A percentile compares a stretch with the other conserved stretches of the same genome.
These are phyloP conservation scores for Gadopsis bispinosus DNA, from an alignment of 2,797 vertebrate genomes.

Conservation along the genomic window DNA sequence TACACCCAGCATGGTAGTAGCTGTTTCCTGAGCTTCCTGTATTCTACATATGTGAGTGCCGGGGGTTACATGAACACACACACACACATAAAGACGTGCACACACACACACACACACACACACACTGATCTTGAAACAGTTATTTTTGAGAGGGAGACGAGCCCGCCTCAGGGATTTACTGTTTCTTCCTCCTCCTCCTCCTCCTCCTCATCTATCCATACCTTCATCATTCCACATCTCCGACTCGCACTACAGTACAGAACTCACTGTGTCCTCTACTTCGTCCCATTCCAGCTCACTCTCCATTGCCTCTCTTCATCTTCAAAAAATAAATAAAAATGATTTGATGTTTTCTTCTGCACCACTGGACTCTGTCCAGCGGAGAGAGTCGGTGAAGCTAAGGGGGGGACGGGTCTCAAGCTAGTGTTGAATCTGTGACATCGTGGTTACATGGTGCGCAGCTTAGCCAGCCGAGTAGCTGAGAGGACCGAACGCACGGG, in stretches of 20 bases:
- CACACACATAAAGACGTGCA: not conserved
- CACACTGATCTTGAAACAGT: slow-evolving; percentile 29
- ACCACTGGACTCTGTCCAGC: slow-evolving; percentile 37
- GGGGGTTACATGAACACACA: no score
- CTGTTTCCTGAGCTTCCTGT: slow-evolving; percentile 60
- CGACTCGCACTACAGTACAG: slow-evolving; percentile 8
- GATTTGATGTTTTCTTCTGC: slow-evolving; percentile 39
- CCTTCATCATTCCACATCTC: slow-evolving; percentile 39
- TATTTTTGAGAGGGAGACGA: slow-evolving; percentile 37
- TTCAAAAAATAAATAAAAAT: not conserved
- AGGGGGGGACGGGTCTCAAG: not conserved
- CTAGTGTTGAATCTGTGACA: slow-evolving; percentile 26
- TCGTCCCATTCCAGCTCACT: slow-evolving; percentile 16
- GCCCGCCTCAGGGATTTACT: slow-evolving; percentile 34
- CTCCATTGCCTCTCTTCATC: slow-evolving; percentile 37
- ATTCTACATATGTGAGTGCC: slow-evolving; percentile 27
- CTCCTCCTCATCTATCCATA: slow-evolving; percentile 43
- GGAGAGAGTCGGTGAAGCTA: slow-evolving; percentile 7
- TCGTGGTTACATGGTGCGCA: slow-evolving; percentile 20
- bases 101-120: slow-evolving; percentile 3
- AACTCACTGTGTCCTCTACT: slow-evolving; percentile 31
- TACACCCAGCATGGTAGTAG: slow-evolving; percentile 68
- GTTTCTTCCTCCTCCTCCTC: slow-evolving; percentile 37
- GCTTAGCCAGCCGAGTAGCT: slow-evolving; percentile 17
- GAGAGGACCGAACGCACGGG: slow-evolving; percentile 10